Conservation (phyloP, 1,140 invertebrate species). For the Ostrea denselamellosa region DNA sequence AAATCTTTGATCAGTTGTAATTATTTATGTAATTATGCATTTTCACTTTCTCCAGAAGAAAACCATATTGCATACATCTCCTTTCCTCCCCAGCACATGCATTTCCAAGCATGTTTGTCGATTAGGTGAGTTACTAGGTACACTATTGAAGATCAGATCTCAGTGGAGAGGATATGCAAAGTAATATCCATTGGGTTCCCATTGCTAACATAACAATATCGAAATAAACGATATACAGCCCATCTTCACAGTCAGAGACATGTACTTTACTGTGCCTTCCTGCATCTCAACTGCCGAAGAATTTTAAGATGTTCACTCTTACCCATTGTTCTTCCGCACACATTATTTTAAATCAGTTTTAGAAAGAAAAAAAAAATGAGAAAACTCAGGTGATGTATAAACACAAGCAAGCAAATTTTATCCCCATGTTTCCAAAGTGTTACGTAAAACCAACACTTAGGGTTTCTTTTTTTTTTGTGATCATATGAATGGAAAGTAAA, state of each 20-base stretch:
- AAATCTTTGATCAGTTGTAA: constrained; percentile 29
- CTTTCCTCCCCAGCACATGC: background rate
- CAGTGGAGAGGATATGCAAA: background rate
- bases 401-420: constrained; percentile 16
- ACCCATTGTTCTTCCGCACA: background rate
- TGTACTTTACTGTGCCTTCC: background rate
- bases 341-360: constrained; percentile 21
- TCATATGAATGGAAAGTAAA: constrained; percentile 33
- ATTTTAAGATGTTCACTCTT: background rate
- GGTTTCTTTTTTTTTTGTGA: background rate
- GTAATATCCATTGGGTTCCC: constrained; percentile 16
- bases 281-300: background rate
- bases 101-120: constrained; percentile 28
- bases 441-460: background rate
- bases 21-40: constrained; percentile 8
- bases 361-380: background rate
- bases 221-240: constrained; percentile 6
- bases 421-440: background rate
- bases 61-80: background rate
- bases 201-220: constrained; percentile 21
- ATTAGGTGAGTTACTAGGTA: background rate
- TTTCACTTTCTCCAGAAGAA: constrained; percentile 7
- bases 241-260: constrained; percentile 24
- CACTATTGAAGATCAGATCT: constrained; percentile 18
- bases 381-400: constrained; percentile 19